A percentile compares a stretch with the other conserved stretches of the same genome.
Evolutionary conservation across 2,888 invertebrate species (phyloP).

Genomic region (Timema podura): DNA sequence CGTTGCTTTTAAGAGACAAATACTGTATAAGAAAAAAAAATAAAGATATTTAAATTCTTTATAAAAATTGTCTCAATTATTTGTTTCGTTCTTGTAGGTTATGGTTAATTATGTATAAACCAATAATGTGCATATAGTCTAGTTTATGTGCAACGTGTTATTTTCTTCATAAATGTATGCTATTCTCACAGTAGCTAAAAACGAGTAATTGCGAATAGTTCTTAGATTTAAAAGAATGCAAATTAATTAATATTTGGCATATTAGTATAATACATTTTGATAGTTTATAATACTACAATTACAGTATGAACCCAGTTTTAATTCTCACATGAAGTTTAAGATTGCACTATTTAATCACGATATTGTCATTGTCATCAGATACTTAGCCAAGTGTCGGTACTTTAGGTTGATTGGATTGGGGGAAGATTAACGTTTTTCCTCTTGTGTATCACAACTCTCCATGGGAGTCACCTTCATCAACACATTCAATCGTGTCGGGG

Average conservation of each 20-base stretch:
- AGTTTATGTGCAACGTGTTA: not conserved
- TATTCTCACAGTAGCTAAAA: not conserved
- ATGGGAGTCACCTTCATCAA: conserved; percentile 12
- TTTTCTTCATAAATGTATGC: no score
- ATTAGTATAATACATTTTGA: not conserved
- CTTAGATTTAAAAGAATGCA: not conserved
- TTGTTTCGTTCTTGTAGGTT: not conserved
- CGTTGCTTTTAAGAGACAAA: not conserved
- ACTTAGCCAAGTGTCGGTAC: not conserved
- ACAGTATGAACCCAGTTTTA: not conserved
- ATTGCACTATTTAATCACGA: not conserved
- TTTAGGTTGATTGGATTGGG: not conserved
- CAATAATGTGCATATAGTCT: not conserved
- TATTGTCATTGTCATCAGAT: not conserved
- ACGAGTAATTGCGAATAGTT: not conserved
- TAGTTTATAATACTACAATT: conserved; percentile 1
- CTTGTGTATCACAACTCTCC: conserved; percentile 7
- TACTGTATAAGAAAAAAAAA: not conserved
- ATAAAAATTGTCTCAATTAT: not conserved
- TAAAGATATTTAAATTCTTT: not conserved
- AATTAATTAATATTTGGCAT: not conserved
- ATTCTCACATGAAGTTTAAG: conserved; percentile 1
- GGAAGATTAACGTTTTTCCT: not conserved
- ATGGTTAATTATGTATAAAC: not conserved
- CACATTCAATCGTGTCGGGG: not conserved